Percentiles rank a stretch among this genome's conserved stretches.
Conservation (phyloP, 2,797 vertebrate species). For the Sebastes matsubarae region DNA sequence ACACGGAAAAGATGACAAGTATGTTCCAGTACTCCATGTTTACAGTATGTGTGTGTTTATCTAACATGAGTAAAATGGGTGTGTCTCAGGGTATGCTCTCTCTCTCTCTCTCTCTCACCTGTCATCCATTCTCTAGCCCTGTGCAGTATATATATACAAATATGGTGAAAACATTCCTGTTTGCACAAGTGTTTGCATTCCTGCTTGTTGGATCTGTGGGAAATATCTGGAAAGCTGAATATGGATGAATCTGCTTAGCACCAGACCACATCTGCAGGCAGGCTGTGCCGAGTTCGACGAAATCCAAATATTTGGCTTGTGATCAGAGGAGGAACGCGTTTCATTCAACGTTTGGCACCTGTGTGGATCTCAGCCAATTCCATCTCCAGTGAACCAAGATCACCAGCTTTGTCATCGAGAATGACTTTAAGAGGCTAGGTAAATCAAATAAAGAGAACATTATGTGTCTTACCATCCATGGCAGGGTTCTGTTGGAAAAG, state of each 20-base stretch:
- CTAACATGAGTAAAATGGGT: background rate
- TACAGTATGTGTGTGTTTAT: background rate
- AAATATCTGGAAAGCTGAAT: constrained; percentile 24
- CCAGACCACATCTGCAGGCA: constrained; percentile 7
- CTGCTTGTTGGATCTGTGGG: constrained; percentile 32
- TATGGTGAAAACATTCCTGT: constrained; percentile 47
- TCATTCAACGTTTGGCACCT: background rate
- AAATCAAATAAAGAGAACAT: background rate
- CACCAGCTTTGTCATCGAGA: background rate
- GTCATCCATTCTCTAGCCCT: constrained; percentile 15
- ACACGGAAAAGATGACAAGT: constrained; percentile 37
- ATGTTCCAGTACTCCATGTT: background rate
- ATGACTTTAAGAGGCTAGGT: background rate
- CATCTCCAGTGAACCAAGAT: background rate
- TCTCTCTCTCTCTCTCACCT: background rate
- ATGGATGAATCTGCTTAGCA: background rate
- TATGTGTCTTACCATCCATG: background rate
- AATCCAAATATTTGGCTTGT: constrained; percentile 2
- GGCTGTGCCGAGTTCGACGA: background rate
- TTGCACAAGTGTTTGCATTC: constrained; percentile 38
- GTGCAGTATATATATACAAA: constrained; percentile 40
- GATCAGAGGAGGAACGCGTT: background rate
- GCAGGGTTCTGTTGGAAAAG: background rate
- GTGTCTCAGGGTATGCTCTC: background rate
- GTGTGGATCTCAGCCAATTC: background rate